These are phyloP conservation scores for Crioceris asparagi DNA, from an alignment of 2,888 invertebrate genomes.

Conservation along the genomic window DNA sequence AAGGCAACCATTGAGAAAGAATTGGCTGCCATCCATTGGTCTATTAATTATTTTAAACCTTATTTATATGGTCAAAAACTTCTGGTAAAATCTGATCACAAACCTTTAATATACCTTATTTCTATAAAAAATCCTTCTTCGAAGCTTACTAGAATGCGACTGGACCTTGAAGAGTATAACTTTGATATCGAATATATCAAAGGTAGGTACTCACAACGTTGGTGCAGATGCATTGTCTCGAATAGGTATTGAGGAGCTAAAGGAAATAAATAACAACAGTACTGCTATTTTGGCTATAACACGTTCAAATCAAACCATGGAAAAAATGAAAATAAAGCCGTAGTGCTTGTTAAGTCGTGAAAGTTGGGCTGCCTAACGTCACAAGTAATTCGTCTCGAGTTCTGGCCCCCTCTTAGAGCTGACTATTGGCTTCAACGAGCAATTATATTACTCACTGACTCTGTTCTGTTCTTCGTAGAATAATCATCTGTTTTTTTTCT, in stretches of 20 bases:
- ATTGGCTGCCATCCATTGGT: conserved; percentile 12
- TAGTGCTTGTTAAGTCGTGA: too few species aligned
- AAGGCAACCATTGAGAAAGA: conserved; percentile 11
- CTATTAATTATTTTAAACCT: conserved; percentile 10
- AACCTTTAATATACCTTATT: conserved; percentile 13
- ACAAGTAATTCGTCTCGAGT: too few species aligned
- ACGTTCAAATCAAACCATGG: conserved; percentile 1
- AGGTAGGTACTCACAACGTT: conserved; percentile 4
- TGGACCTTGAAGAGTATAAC: conserved; percentile 9
- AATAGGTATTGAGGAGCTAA: conserved; percentile 6
- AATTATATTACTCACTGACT: too few species aligned
- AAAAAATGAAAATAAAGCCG: too few species aligned
- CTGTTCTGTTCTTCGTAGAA: too few species aligned
- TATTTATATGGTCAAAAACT: conserved; percentile 11
- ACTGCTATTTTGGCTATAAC: conserved; percentile 7
- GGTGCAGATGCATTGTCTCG: conserved; percentile 6
- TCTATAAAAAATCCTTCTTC: conserved; percentile 14
- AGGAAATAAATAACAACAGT: conserved; percentile 1
- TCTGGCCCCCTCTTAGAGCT: too few species aligned
- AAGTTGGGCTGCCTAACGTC: too few species aligned
- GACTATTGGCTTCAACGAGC: too few species aligned
- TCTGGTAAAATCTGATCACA: conserved; percentile 14
- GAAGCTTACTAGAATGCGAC: conserved; percentile 13
- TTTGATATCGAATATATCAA: conserved; percentile 7
- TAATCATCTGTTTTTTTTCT: too few species aligned